These are phyloP conservation scores for Sycophila texana DNA, from an alignment of 2,888 invertebrate genomes.

Conservation along the genomic window DNA sequence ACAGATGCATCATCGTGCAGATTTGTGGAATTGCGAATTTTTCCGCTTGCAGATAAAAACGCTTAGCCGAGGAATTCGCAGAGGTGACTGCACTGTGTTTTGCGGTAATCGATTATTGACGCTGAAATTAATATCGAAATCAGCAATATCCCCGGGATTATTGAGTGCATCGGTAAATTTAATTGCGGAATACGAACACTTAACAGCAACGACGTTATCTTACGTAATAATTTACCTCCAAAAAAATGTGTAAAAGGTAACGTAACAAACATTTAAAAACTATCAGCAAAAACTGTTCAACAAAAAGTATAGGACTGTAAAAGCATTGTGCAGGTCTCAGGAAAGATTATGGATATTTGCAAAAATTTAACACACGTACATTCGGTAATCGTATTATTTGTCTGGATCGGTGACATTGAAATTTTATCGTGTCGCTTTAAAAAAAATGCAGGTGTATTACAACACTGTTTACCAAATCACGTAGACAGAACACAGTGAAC, in stretches of 20 bases:
- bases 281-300: no score
- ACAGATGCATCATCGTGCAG: conserved; percentile 1
- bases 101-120: conserved; percentile 33
- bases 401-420: conserved; percentile 5
- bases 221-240: no score
- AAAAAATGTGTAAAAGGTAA: no score
- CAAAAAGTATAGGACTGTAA: background rate
- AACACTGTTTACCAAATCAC: conserved; percentile 24
- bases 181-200: no score
- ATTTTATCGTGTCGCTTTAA: background rate
- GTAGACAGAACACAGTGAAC: background rate
- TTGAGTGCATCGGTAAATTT: no score
- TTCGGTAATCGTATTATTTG: background rate
- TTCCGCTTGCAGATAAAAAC: conserved; percentile 23
- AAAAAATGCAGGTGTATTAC: conserved; percentile 6
- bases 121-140: conserved; percentile 23
- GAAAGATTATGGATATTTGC: background rate
- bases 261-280: no score
- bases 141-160: conserved; percentile 3
- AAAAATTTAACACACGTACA: background rate
- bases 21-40: conserved; percentile 8
- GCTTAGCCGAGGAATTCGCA: background rate
- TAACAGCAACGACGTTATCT: no score
- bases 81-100: background rate
- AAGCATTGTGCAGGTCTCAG: background rate